Evolutionary conservation across 2,888 invertebrate genomes (phyloP).

Genomic region (Hyppa rectilinea): DNA sequence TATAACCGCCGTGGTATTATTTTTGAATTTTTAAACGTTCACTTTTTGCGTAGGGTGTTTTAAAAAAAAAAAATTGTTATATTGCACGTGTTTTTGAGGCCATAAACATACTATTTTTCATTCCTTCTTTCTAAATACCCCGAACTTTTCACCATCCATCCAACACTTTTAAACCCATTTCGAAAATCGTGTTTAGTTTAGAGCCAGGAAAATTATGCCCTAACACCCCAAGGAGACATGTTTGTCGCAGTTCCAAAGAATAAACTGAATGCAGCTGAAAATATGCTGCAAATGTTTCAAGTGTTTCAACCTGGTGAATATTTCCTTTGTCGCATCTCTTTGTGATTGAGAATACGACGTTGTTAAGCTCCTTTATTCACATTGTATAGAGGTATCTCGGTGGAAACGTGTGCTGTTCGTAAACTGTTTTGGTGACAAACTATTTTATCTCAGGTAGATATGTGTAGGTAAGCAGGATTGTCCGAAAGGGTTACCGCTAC

Average conservation of each 20-base stretch:
- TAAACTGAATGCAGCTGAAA: slow-evolving; percentile 18
- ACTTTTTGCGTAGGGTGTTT: too few species aligned
- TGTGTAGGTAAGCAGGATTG: too few species aligned
- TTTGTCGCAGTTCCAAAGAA: slow-evolving; percentile 34
- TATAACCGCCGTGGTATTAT: too few species aligned
- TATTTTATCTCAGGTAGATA: neutral
- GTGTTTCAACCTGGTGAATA: slow-evolving; percentile 35
- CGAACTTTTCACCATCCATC: neutral
- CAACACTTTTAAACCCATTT: neutral
- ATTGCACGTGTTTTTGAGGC: too few species aligned
- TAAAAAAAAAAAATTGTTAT: too few species aligned
- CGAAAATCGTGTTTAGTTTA: slow-evolving; percentile 30
- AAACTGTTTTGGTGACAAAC: neutral
- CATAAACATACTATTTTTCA: too few species aligned
- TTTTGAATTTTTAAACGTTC: too few species aligned
- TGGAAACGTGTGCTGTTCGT: neutral
- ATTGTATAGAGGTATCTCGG: slow-evolving; percentile 3
- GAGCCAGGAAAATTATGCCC: slow-evolving; percentile 9
- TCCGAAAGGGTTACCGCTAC: too few species aligned
- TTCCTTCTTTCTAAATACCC: neutral
- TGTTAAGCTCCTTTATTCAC: slow-evolving; percentile 14
- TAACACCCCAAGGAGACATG: slow-evolving; percentile 29
- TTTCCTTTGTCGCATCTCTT: slow-evolving; percentile 47
- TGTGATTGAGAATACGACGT: slow-evolving; percentile 30
- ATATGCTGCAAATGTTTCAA: slow-evolving; percentile 27